phyloP scores from a whole-genome alignment of 2,888 invertebrate species.

The Bursaphelenchus okinawaensis region DNA sequence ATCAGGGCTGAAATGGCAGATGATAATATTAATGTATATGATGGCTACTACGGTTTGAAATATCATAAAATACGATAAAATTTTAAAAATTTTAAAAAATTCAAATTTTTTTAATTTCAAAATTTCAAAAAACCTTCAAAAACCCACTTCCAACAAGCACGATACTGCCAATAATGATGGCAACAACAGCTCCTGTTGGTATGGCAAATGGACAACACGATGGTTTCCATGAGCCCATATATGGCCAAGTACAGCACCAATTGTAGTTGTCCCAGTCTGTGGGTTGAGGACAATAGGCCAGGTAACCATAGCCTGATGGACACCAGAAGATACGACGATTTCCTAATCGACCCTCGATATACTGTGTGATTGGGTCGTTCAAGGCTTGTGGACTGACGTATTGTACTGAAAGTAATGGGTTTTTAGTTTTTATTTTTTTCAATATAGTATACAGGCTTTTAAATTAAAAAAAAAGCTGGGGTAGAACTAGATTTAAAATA shows the following conservation, averaged over 20 bases:
- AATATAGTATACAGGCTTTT: not conserved
- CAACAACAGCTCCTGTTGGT: conserved; percentile 57
- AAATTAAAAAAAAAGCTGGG: not conserved
- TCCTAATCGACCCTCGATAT: conserved; percentile 57
- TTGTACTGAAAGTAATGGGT: conserved; percentile 20
- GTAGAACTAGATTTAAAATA: not conserved
- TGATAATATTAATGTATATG: not conserved
- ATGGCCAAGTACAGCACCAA: conserved; percentile 56
- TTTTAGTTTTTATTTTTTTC: conserved; percentile 4
- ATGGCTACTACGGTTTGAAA: not conserved
- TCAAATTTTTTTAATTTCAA: too few species aligned
- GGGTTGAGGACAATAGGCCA: conserved; percentile 57
- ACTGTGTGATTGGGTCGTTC: conserved; percentile 56
- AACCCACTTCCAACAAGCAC: conserved; percentile 43
- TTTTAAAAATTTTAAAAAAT: too few species aligned
- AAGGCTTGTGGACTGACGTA: conserved; percentile 50
- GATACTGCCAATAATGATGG: conserved; percentile 55
- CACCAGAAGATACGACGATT: conserved; percentile 57
- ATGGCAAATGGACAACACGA: conserved; percentile 58
- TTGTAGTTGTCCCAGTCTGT: conserved; percentile 59
- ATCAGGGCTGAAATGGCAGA: conserved; percentile 46
- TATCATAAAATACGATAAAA: not conserved
- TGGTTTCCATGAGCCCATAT: conserved; percentile 56
- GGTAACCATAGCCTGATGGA: conserved; percentile 57
- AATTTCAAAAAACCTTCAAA: not conserved